Conservation (phyloP, 2,113 vertebrate genomes). For the Morphnarchus princeps region DNA sequence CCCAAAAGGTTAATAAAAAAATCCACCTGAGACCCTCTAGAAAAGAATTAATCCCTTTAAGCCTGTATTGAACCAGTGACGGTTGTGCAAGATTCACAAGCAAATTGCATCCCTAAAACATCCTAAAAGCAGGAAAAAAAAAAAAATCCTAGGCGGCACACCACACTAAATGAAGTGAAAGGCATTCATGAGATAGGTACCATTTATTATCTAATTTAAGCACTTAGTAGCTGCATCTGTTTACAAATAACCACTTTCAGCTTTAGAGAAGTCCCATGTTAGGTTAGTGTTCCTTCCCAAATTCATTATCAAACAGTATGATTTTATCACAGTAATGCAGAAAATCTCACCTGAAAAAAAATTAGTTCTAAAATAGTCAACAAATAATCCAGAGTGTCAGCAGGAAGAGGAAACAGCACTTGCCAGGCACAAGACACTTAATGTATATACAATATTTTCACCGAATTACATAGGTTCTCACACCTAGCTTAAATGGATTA, state of each 20-base stretch:
- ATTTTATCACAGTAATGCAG: slow-evolving; percentile 9
- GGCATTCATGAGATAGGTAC: slow-evolving; percentile 32
- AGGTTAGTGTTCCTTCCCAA: background rate
- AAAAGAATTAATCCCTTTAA: slow-evolving; percentile 54
- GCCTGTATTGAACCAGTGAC: slow-evolving; percentile 35
- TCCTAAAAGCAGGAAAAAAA: slow-evolving; percentile 12
- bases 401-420: background rate
- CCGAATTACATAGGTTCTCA: background rate
- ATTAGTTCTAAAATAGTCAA: background rate
- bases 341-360: background rate
- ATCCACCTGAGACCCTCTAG: slow-evolving; percentile 20
- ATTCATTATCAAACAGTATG: slow-evolving; percentile 17
- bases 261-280: background rate
- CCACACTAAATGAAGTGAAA: slow-evolving; percentile 37
- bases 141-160: background rate
- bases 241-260: slow-evolving; percentile 36
- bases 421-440: background rate
- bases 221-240: slow-evolving; percentile 52
- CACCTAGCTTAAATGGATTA: background rate
- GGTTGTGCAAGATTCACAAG: slow-evolving; percentile 45
- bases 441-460: background rate
- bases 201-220: slow-evolving; percentile 65
- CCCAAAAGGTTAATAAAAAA: slow-evolving; percentile 62
- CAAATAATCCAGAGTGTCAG: background rate
- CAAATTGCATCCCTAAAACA: slow-evolving; percentile 50